Evolutionary conservation across 2,113 vertebrate genomes (phyloP), one percentile per base, ranked within the genome.

Genomic region (Pelobates fuscus): DNA sequence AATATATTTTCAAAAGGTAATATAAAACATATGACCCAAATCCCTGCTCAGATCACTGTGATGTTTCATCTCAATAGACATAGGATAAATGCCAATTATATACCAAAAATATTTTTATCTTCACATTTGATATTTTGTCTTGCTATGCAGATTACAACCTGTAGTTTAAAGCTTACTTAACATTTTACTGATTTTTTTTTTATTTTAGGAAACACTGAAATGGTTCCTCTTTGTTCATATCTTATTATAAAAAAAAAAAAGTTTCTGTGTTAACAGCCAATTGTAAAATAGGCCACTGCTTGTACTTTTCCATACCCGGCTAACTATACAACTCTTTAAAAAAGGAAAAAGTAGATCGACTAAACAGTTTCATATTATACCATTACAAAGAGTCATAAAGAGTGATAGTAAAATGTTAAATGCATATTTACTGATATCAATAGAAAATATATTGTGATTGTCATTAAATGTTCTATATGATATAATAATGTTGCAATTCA

Each of bases 21-120:
- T 66, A 41, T 37, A 77, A 5, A 59, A 2, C 70, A 54, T 67
- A 29, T 79, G 63, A 82, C 18, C 24, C 67, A 20, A 27, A 62
- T 60, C 8, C 75, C 23, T 26, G 25, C 29, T 80, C 78, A 77
- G 26, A 77, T 77, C 73, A 61, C 44, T 29, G 55, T 60, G 20
- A 77, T 67, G 67, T 68, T 77, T 77, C 62, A 68, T 68, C 73
- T 61, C 67, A 68, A 60, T 68, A 77, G 73, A 77, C 55, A 77
- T 61, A 77, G 57, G 73, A 77, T 77, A 77, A 77, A 77, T 77
- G 73, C 64, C 73, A 77, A 77, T 77, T 77, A 77, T 77, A 67
- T 52, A 77, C 55, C 65, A 14, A 49, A 76, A 61, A 77, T 61
- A 61, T 61, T 77, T 77, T 77, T 66, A 75, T 58, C 63, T 59